These are phyloP conservation scores for Aphaenogaster ashmeadi DNA, from an alignment of 1,140 invertebrate species.

Conservation along the genomic window DNA sequence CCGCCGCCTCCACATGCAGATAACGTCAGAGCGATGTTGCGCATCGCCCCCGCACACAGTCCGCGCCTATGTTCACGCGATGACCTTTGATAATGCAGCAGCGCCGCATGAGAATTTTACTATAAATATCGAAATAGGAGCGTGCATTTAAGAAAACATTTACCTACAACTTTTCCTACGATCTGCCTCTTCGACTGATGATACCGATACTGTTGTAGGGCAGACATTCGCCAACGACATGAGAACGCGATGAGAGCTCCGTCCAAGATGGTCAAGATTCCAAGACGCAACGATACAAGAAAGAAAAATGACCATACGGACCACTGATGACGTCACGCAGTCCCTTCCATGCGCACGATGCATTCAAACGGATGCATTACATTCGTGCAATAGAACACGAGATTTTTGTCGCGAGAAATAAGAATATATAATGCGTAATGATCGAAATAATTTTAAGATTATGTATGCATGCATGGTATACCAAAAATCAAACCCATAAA, in stretches of 20 bases:
- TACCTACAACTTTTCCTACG: neutral
- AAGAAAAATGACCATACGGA: neutral
- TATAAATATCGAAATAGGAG: neutral
- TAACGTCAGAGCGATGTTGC: neutral
- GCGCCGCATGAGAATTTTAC: neutral
- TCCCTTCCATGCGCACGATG: neutral
- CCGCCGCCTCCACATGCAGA: conserved; percentile 16
- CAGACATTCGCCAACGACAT: neutral
- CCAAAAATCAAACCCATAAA: neutral
- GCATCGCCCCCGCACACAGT: neutral
- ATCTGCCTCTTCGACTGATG: conserved; percentile 29
- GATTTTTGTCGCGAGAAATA: neutral
- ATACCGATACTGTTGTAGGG: neutral
- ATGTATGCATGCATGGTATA: neutral
- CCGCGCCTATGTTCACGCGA: neutral
- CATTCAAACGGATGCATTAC: neutral
- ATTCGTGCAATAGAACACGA: neutral
- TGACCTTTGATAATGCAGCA: conserved; percentile 4
- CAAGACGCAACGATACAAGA: neutral
- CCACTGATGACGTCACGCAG: conserved; percentile 22
- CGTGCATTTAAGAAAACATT: neutral
- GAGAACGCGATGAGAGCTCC: neutral
- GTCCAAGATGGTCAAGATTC: neutral
- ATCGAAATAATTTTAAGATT: neutral
- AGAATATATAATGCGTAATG: neutral